These are phyloP conservation scores for Oedothorax gibbosus DNA, from an alignment of 1,140 invertebrate genomes.

Conservation along the genomic window DNA sequence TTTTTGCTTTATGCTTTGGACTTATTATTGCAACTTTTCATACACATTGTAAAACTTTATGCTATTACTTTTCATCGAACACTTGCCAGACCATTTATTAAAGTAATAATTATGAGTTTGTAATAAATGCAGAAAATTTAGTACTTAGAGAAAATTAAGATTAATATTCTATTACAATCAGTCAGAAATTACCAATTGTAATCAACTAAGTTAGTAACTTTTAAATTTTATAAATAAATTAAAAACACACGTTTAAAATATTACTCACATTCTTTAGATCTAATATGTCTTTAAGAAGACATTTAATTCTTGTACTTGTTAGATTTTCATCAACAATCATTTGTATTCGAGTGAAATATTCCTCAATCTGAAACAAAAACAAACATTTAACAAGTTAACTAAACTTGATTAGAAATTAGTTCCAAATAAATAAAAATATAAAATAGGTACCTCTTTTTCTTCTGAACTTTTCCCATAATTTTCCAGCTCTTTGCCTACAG, in stretches of 20 bases:
- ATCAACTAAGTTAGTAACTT: too few relatives aligned
- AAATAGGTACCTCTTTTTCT: background rate
- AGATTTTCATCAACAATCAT: conserved; percentile 74
- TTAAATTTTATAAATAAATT: background rate
- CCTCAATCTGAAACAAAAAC: conserved; percentile 65
- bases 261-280: conserved; percentile 80
- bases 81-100: too few relatives aligned
- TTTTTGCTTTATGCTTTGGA: too few relatives aligned
- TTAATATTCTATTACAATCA: too few relatives aligned
- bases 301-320: conserved; percentile 83
- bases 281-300: conserved; percentile 95
- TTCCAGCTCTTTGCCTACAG: conserved; percentile 7
- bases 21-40: too few relatives aligned
- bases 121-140: too few relatives aligned
- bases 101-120: too few relatives aligned
- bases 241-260: conserved; percentile 69
- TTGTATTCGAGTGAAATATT: conserved; percentile 78
- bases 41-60: too few relatives aligned
- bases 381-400: conserved; percentile 1
- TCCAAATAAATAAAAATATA: background rate
- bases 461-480: conserved; percentile 3
- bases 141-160: too few relatives aligned
- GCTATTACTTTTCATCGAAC: too few relatives aligned
- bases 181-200: too few relatives aligned
- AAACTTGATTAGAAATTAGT: background rate